Evolutionary conservation across 2,113 vertebrate genomes (phyloP).

Genomic region (Prionailurus viverrinus): DNA sequence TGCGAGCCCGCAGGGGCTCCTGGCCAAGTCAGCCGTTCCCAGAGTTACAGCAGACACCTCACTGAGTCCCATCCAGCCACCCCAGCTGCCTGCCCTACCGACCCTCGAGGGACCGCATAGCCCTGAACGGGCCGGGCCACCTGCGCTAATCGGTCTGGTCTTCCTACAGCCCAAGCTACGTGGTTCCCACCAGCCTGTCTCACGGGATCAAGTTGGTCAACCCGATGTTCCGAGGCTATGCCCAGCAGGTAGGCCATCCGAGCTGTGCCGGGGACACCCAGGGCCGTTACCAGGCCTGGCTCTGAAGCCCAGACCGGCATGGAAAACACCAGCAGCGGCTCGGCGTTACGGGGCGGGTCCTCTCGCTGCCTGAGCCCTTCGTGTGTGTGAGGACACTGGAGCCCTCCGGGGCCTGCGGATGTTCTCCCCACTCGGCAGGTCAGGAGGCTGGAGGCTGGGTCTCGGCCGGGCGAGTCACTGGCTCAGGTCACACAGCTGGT

Average conservation of each 20-base stretch:
- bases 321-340: not conserved
- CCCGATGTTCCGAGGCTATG: slow-evolving; percentile 99
- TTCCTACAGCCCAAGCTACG: slow-evolving; percentile 94
- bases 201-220: slow-evolving; percentile 99
- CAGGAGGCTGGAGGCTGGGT: not conserved
- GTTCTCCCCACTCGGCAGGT: not conserved
- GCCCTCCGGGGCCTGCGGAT: not conserved
- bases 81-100: not conserved
- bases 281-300: not conserved
- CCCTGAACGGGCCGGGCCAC: not conserved
- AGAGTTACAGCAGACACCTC: accelerated
- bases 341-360: accelerated
- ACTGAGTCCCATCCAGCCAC: not conserved
- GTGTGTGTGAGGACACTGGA: accelerated
- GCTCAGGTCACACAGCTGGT: not conserved
- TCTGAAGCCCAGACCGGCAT: not conserved
- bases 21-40: accelerated
- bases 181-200: slow-evolving; percentile 96
- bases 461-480: accelerated
- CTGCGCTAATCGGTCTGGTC: slow-evolving; percentile 44
- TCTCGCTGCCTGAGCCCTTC: not conserved
- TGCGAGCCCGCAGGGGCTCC: not conserved
- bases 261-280: not conserved
- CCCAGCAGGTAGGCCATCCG: slow-evolving; percentile 94
- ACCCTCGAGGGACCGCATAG: accelerated